These are phyloP conservation scores for Drosophila repletoides DNA, from an alignment of 1,140 invertebrate genomes.

Conservation along the genomic window DNA sequence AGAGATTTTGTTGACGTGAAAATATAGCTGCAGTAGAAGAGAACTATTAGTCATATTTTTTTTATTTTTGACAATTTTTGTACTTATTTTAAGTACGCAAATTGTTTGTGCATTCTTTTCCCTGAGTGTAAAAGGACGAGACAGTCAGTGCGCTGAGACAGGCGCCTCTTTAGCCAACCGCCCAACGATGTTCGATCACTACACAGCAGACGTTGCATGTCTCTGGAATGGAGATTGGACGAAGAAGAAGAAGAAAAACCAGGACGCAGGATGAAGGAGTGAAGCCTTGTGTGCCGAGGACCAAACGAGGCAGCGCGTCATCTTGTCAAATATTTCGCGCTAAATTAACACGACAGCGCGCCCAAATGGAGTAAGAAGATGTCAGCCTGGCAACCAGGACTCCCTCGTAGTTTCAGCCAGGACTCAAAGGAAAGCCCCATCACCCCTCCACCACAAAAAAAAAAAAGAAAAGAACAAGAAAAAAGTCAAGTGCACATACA, in stretches of 20 bases:
- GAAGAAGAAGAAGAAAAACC: too few species aligned
- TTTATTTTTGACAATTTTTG: too few species aligned
- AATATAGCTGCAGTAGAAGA: too few species aligned
- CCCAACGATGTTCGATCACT: constrained; percentile 56
- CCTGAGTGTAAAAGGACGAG: too few species aligned
- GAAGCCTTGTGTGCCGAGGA: constrained; percentile 5
- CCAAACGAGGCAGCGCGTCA: constrained; percentile 59
- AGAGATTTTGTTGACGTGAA: too few species aligned
- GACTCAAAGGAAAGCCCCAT: constrained; percentile 4
- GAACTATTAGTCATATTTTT: too few species aligned
- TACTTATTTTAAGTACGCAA: too few species aligned
- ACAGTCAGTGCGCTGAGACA: constrained; percentile 12
- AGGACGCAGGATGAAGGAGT: too few species aligned
- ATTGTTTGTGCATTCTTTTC: too few species aligned
- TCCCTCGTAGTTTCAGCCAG: constrained; percentile 14
- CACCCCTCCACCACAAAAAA: too few species aligned
- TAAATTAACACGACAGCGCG: constrained; percentile 78
- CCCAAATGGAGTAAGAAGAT: constrained; percentile 78
- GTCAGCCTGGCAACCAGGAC: constrained; percentile 43
- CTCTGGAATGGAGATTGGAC: constrained; percentile 10
- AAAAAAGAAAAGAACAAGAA: constrained; percentile 33
- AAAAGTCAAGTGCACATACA: constrained; percentile 65
- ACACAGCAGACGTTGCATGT: constrained; percentile 44
- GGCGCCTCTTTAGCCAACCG: background rate
- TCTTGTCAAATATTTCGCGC: constrained; percentile 79